Base-by-base conservation (phyloP, 1,140 invertebrate genomes). In the Diabrotica undecimpunctata region DNA sequence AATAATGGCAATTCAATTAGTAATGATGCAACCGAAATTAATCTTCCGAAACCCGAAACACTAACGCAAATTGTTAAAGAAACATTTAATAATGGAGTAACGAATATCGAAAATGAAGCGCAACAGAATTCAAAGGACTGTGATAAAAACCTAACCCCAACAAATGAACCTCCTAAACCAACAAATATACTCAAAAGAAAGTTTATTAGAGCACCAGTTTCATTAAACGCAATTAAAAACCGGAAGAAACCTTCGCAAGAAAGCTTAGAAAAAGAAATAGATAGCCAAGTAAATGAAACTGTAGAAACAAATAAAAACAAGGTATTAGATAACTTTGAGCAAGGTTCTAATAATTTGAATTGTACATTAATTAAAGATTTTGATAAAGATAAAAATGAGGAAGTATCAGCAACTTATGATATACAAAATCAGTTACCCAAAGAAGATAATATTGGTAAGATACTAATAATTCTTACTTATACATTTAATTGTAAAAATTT, bases 71-170 rank as follows among this genome's bases (percentile, higher is more conserved):
- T 54, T 51, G 53, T 54, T 13, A 37, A 64, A 12, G 53, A 65
- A 37, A 65, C 50, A 12, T 61, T 37, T 41, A 38, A 67, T 59
- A 50, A 8, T 52, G 10, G 37, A 13, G 13, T 12, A 64, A 66
- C 11, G 14, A 7, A n/a, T 25, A 61, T 9, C 55, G 55, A 11
- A 54, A 55, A 54, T 60, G 39, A 5, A 58, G 9, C 36, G 11
- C 51, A 55, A 55, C n/a, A 55, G 46, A 11, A 51, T 51, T 51
- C 12, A 10, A 11, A 12, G 9, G 9, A 51, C 46, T 51, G 46
- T 51, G 9, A 56, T 25, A 25, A 25, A 25, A 25, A 25, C 25
- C 25, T 25, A 25, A 25, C 25, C 8, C n/a, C 41, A 46, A 6
- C n/a, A 46, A 46, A 4, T 10, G 41, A 10, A 46, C 41, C 41